phyloP scores from a whole-genome alignment of 2,888 invertebrate genomes.

The Dione juno region DNA sequence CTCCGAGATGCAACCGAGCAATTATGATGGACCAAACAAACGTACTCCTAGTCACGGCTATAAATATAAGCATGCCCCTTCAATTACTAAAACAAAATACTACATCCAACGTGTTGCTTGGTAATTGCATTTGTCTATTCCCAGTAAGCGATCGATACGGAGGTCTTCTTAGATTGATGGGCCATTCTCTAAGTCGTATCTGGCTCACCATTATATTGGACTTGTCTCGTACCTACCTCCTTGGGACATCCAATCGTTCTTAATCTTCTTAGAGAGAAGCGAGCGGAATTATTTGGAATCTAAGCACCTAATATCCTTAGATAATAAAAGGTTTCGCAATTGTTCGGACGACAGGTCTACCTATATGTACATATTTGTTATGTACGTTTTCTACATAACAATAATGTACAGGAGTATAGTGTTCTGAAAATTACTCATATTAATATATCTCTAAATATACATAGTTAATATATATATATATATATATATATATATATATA shows the following conservation, averaged over 20 bases:
- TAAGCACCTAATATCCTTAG: constrained; percentile 77
- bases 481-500: not conserved
- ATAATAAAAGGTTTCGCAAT: constrained; percentile 76
- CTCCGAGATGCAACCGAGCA: constrained; percentile 78
- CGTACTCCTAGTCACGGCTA: constrained; percentile 56
- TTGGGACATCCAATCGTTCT: constrained; percentile 79
- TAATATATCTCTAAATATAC: not conserved
- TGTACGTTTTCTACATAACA: constrained; percentile 7
- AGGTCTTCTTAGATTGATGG: constrained; percentile 67
- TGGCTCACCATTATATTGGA: constrained; percentile 64
- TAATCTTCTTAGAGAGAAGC: constrained; percentile 79
- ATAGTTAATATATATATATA: not conserved
- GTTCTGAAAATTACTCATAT: not conserved
- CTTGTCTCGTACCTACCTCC: constrained; percentile 67
- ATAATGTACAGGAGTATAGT: not conserved
- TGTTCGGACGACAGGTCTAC: constrained; percentile 48
- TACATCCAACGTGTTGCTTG: constrained; percentile 46
- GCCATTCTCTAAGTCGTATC: constrained; percentile 67
- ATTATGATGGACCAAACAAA: constrained; percentile 81
- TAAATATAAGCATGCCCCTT: constrained; percentile 58
- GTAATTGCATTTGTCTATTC: constrained; percentile 60
- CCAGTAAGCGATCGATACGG: constrained; percentile 66
- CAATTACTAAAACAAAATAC: constrained; percentile 63
- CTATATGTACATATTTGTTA: constrained; percentile 43
- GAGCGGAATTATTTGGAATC: constrained; percentile 76